These are phyloP conservation scores for Tangara arthus DNA, from an alignment of 2,797 vertebrate species.

Conservation along the genomic window DNA sequence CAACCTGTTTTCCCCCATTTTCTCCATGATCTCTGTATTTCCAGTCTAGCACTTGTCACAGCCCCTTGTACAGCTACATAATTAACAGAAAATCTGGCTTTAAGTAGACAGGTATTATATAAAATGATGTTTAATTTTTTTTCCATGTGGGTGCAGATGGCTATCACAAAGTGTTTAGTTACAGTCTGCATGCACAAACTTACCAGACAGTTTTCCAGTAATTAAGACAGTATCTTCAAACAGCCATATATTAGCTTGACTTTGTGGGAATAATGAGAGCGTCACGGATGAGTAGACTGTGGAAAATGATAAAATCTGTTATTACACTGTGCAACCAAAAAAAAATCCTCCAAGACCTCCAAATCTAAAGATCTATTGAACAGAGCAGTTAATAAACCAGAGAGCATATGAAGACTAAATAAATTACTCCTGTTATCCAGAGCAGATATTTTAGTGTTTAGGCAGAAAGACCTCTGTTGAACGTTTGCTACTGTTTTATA, in stretches of 20 bases:
- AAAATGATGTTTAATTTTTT: background rate
- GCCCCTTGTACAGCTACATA: background rate
- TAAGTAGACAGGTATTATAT: background rate
- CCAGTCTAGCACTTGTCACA: background rate
- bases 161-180: background rate
- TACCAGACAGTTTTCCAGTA: constrained; percentile 86
- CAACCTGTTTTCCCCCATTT: background rate
- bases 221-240: constrained; percentile 90
- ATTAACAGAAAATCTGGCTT: background rate
- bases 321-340: background rate
- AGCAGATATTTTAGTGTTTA: background rate
- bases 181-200: constrained; percentile 28
- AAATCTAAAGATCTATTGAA: background rate
- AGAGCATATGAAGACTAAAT: background rate
- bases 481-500: background rate
- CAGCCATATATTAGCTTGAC: constrained; percentile 90
- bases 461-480: background rate
- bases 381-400: background rate
- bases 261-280: constrained; percentile 81
- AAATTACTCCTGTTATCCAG: background rate
- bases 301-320: constrained; percentile 31
- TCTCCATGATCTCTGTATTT: background rate
- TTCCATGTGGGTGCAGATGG: background rate
- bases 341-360: background rate
- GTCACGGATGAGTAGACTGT: constrained; percentile 91